Percentiles rank a stretch among this genome's conserved stretches.
These are phyloP conservation scores for Drosophila monieri DNA, from an alignment of 2,888 invertebrate species.

Conservation along the genomic window DNA sequence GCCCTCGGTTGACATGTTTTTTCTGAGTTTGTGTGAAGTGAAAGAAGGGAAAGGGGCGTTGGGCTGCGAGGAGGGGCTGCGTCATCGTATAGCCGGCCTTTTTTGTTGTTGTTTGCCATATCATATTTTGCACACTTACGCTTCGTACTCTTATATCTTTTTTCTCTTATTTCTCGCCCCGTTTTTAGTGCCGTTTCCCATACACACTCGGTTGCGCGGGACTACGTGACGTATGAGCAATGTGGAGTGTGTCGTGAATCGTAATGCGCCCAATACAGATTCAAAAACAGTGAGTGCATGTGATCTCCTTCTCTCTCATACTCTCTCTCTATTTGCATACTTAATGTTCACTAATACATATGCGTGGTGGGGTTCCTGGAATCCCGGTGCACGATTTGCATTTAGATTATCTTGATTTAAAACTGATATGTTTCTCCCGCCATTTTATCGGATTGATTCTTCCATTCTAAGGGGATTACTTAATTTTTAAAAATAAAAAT, in stretches of 20 bases:
- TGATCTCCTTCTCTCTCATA: neutral
- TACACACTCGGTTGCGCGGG: conserved; percentile 16
- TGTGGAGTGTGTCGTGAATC: conserved; percentile 56
- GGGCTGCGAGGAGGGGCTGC: conserved; percentile 33
- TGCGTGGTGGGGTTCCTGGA: conserved; percentile 36
- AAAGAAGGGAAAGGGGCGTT: neutral
- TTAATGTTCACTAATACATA: neutral
- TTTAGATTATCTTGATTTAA: conserved; percentile 7
- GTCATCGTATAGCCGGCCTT: conserved; percentile 55
- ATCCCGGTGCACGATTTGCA: conserved; percentile 25
- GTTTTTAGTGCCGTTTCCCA: conserved; percentile 12
- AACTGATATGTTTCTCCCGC: conserved; percentile 8
- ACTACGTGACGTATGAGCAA: conserved; percentile 73
- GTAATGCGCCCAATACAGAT: conserved; percentile 38
- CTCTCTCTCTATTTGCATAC: neutral
- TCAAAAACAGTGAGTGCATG: conserved; percentile 1
- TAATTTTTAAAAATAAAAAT: neutral
- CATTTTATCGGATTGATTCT: neutral
- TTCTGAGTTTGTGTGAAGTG: conserved; percentile 1
- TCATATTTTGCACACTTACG: conserved; percentile 49
- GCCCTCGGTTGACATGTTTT: conserved; percentile 63
- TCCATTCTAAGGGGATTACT: neutral
- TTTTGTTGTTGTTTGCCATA: conserved; percentile 52
- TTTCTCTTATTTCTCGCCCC: conserved; percentile 20
- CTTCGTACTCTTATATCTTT: conserved; percentile 27